These are phyloP conservation scores for Triops longicaudatus DNA, from an alignment of 1,140 invertebrate species.

Conservation along the genomic window DNA sequence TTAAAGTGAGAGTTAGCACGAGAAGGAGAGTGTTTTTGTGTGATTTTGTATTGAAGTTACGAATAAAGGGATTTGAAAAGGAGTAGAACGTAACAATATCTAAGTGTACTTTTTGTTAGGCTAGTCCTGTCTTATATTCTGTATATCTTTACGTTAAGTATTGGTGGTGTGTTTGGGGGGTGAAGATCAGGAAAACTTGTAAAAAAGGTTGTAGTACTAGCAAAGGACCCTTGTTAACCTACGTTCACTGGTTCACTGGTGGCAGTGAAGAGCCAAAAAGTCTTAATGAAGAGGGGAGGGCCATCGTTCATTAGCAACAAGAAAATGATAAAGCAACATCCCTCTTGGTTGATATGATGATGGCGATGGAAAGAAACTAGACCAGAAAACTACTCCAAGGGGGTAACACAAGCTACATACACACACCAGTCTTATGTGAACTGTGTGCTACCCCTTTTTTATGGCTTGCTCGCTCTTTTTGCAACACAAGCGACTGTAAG, in stretches of 20 bases:
- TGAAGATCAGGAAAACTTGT: too few species aligned
- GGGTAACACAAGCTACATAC: too few species aligned
- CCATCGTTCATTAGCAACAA: conserved; percentile 2
- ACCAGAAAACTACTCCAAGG: not conserved
- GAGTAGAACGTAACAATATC: too few species aligned
- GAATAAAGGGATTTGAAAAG: too few species aligned
- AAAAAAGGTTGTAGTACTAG: not conserved
- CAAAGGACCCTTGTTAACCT: not conserved
- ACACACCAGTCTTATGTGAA: too few species aligned
- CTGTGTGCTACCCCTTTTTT: not conserved
- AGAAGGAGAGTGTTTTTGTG: too few species aligned
- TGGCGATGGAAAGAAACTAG: not conserved
- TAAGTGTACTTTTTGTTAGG: too few species aligned
- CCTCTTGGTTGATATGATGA: not conserved
- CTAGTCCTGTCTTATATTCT: too few species aligned
- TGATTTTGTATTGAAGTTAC: too few species aligned
- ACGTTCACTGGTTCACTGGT: not conserved
- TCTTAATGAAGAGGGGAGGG: not conserved
- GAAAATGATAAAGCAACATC: conserved; percentile 15
- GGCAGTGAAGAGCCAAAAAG: not conserved
- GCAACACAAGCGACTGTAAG: not conserved
- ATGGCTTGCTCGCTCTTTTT: not conserved
- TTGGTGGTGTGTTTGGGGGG: too few species aligned
- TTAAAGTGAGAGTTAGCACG: too few species aligned
- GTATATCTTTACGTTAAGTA: too few species aligned